Conservation (phyloP, 2,797 vertebrate species). For the Molossus alvarezi region DNA sequence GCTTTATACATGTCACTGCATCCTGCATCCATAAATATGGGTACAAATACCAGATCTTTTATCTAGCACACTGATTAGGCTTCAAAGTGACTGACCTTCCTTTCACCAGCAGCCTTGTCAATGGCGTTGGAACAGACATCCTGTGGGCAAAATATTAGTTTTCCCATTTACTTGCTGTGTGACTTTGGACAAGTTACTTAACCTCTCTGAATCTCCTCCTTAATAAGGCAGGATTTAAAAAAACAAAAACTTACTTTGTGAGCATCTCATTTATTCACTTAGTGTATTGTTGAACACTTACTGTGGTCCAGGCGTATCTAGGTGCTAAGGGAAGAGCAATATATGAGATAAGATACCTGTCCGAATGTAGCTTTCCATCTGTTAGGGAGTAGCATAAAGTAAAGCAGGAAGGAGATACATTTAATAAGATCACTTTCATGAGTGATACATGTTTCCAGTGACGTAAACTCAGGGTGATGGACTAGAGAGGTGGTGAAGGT, state of each 20-base stretch:
- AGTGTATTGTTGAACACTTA: not conserved
- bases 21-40: not conserved
- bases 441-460: not conserved
- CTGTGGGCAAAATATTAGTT: not conserved
- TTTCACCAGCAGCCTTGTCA: not conserved
- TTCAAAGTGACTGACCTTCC: not conserved
- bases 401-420: not conserved
- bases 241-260: not conserved
- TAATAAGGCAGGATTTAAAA: not conserved
- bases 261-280: not conserved
- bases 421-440: not conserved
- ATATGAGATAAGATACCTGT: not conserved
- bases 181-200: slow-evolving; percentile 31
- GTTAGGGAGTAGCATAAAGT: not conserved
- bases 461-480: not conserved
- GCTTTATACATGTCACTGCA: not conserved
- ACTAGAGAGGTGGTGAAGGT: not conserved
- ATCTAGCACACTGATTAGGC: not conserved
- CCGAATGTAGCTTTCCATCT: not conserved
- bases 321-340: not conserved
- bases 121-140: not conserved
- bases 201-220: slow-evolving; percentile 8
- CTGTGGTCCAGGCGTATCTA: not conserved
- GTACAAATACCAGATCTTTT: no score
- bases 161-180: not conserved